Evolutionary conservation across 2,797 vertebrate genomes (phyloP).

Genomic region (Pseudopleuronectes americanus): DNA sequence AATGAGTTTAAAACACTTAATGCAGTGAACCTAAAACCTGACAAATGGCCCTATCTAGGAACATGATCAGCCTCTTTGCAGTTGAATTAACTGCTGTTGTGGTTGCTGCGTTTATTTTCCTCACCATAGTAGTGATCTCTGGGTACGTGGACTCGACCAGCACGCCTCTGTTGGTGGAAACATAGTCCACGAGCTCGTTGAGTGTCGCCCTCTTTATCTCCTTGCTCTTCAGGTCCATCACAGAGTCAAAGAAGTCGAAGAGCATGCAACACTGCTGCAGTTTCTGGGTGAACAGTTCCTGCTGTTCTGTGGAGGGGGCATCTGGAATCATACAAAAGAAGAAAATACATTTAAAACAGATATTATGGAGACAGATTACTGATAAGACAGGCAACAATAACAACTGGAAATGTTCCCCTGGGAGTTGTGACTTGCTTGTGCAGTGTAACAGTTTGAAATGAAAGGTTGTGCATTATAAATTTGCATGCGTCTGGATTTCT

Average conservation of each 20-base stretch:
- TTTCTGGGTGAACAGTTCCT: slow-evolving; percentile 96
- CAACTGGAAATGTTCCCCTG: not conserved
- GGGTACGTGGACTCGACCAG: slow-evolving; percentile 95
- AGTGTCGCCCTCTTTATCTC: slow-evolving; percentile 97
- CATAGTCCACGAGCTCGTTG: slow-evolving; percentile 96
- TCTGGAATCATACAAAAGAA: slow-evolving; percentile 81
- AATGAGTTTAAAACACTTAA: too few species aligned
- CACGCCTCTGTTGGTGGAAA: slow-evolving; percentile 96
- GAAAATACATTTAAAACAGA: slow-evolving; percentile 7
- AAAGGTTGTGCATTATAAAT: too few species aligned
- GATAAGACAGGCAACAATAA: not conserved
- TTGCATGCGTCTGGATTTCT: not conserved
- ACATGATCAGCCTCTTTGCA: slow-evolving; percentile 25
- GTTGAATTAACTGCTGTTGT: slow-evolving; percentile 5
- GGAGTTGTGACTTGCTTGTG: slow-evolving; percentile 2
- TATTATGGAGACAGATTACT: not conserved
- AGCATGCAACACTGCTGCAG: slow-evolving; percentile 96
- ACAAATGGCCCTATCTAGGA: slow-evolving; percentile 44
- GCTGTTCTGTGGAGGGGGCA: slow-evolving; percentile 93
- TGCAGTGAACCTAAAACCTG: not conserved
- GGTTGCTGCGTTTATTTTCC: slow-evolving; percentile 32
- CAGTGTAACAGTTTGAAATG: not conserved
- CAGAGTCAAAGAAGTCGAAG: slow-evolving; percentile 97
- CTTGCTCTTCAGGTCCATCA: slow-evolving; percentile 96
- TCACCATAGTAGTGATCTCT: slow-evolving; percentile 97